Evolutionary conservation across 1,140 invertebrate genomes (phyloP), one percentile per base, ranked within the genome.

Genomic region (Apis dorsata): DNA sequence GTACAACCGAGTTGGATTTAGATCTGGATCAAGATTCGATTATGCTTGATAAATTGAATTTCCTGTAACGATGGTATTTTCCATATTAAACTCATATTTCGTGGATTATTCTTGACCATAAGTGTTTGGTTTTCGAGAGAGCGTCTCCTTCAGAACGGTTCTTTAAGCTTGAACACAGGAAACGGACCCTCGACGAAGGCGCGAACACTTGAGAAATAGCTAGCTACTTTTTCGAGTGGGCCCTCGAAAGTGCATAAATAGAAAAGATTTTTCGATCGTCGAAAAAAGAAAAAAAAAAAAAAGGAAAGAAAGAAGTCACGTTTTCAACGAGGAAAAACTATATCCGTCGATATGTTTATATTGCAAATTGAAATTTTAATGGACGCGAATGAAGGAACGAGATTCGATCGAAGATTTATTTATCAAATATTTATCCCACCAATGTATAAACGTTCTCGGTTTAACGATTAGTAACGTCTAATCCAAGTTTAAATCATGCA

Each of bases 121-220:
- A 74, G 57, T 62, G 34, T 60, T 74, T 60, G 28, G 15, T 3
- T 34, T 44, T 74, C 21, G 7, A 51, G 66, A 69, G 28, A 71
- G 15, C 9, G 8, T 11, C 4, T 24, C 15, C 49, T 71, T 17
- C 0, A 71, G 10, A 15, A 10, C n/a, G n/a, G 13, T 44, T 60
- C 55, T 15, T n/a, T 12, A 8, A 0, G 21, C 17, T 75, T 4
- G 44, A 24, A 62, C 10, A 59, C 34, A 49, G 72, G 72, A 75
- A 75, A 51, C n/a, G 44, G 72, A 62, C 49, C 13, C 72, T 75
- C 72, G 72, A 75, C 55, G 28, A 44, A n/a, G 57, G 72, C 72
- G 72, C 28, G 72, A 74, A 60, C 34, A 74, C 72, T 74, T 7
- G 72, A 74, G 57, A 44, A 24, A 34, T 44, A 44, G 24, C 21